Conservation (phyloP, 2,888 invertebrate species). For the Rhamphomyia laevipes region DNA sequence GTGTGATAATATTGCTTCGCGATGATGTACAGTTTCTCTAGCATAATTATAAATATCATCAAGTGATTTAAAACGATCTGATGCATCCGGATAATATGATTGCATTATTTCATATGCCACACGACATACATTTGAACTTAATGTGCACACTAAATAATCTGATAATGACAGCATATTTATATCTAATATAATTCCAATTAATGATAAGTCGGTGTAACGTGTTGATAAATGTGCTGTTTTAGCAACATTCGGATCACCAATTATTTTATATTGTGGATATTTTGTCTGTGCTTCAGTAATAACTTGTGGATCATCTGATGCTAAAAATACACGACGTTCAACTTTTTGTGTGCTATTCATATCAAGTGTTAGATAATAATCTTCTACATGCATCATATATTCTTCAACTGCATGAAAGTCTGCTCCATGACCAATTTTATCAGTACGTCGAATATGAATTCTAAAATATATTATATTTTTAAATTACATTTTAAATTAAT, state of each 20-base stretch:
- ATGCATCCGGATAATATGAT: too few species aligned
- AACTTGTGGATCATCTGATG: slow-evolving; percentile 84
- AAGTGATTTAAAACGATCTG: too few species aligned
- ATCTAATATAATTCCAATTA: slow-evolving; percentile 87
- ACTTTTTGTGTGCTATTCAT: slow-evolving; percentile 43
- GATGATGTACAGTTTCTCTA: slow-evolving; percentile 84
- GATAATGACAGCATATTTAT: slow-evolving; percentile 92
- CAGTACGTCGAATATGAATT: slow-evolving; percentile 69
- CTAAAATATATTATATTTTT: slow-evolving; percentile 36
- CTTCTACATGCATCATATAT: slow-evolving; percentile 88
- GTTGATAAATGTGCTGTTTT: slow-evolving; percentile 82
- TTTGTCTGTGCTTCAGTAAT: slow-evolving; percentile 54
- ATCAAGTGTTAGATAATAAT: slow-evolving; percentile 70
- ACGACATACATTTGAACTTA: too few species aligned
- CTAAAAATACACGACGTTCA: slow-evolving; percentile 72
- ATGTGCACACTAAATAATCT: too few species aligned
- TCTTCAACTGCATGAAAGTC: slow-evolving; percentile 89
- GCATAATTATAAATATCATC: slow-evolving; percentile 98
- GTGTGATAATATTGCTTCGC: slow-evolving; percentile 63
- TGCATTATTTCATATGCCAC: too few species aligned
- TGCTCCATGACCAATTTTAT: slow-evolving; percentile 95
- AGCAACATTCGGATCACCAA: slow-evolving; percentile 80
- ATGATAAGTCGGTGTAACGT: slow-evolving; percentile 80
- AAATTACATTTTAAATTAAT: too few species aligned
- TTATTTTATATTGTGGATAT: slow-evolving; percentile 75